These are phyloP conservation scores for Trachythela sp. DNA, from an alignment of 64 coral and sea anemone species.

Conservation along the genomic window DNA sequence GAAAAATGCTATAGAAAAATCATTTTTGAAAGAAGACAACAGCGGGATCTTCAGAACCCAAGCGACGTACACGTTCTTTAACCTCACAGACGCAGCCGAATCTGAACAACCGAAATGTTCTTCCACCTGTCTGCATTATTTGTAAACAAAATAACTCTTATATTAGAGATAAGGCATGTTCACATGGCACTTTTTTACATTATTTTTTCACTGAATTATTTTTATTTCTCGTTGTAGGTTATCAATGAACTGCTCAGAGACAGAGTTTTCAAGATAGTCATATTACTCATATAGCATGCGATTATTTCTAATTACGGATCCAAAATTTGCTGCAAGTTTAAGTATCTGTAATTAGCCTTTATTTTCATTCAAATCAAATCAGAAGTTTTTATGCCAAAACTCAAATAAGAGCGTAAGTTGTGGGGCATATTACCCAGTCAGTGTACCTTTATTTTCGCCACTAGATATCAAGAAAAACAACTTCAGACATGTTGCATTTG, in stretches of 20 bases:
- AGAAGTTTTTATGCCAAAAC: no score
- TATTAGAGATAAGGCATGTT: background rate
- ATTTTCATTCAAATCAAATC: no score
- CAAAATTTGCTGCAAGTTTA: no score
- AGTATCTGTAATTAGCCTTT: no score
- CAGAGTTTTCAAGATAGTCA: no score
- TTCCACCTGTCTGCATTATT: conserved; percentile 8
- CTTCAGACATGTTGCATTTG: conserved; percentile 11
- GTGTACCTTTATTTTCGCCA: background rate
- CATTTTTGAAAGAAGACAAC: background rate
- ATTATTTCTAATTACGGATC: no score
- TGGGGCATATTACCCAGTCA: no score
- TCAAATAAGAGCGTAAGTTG: no score
- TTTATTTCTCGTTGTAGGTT: no score
- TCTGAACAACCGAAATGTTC: background rate
- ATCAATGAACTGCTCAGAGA: no score
- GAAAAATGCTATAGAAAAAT: background rate
- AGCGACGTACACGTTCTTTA: background rate
- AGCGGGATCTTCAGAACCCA: background rate
- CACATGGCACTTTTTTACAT: background rate
- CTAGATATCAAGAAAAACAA: background rate
- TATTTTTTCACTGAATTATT: no score
- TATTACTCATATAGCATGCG: no score
- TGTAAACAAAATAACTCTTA: background rate
- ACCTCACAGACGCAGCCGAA: background rate